Evolutionary conservation across 2,797 vertebrate species (phyloP).

Genomic region (Aldrovandia affinis): DNA sequence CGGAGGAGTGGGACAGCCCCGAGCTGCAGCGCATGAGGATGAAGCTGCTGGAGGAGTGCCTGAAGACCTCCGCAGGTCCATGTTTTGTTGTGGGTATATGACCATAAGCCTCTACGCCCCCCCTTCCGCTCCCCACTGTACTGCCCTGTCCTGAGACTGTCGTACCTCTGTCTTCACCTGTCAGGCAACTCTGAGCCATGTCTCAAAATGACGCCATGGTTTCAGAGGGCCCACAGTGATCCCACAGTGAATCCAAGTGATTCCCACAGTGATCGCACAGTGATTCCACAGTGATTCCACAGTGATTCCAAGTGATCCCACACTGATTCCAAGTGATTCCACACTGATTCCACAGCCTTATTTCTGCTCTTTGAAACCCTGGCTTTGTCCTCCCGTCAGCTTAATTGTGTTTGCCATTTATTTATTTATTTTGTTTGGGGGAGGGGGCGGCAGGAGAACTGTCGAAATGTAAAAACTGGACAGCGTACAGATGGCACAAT

Average conservation of each 20-base stretch:
- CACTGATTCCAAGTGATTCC: neutral
- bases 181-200: neutral
- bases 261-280: neutral
- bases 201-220: too few relatives aligned
- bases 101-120: slow-evolving; percentile 67
- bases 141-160: neutral
- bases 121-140: neutral
- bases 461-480: neutral
- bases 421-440: too few relatives aligned
- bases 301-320: neutral
- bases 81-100: slow-evolving; percentile 97
- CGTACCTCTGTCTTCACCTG: neutral
- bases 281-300: neutral
- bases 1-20: slow-evolving; percentile 93
- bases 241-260: too few relatives aligned
- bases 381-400: neutral
- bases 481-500: neutral
- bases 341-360: neutral
- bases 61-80: slow-evolving; percentile 95
- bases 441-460: neutral
- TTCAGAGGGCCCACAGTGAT: too few relatives aligned
- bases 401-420: neutral
- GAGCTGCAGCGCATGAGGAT: slow-evolving; percentile 92
- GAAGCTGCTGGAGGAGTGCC: slow-evolving; percentile 94
- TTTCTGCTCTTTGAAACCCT: neutral